phyloP scores from a whole-genome alignment of 1,140 invertebrate species.

The Mycetomoellerius zeteki region DNA sequence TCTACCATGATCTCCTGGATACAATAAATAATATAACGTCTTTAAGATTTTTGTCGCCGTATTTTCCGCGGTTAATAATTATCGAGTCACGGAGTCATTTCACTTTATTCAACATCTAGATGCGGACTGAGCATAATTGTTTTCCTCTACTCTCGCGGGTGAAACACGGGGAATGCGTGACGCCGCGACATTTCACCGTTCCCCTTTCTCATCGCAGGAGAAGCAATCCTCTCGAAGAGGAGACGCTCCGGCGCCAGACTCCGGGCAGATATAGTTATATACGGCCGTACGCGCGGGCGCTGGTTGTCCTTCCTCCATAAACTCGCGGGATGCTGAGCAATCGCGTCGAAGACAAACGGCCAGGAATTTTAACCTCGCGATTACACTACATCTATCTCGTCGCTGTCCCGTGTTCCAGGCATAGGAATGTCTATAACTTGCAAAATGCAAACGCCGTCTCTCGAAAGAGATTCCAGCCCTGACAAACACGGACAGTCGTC shows the following conservation, averaged over 20 bases:
- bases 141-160: slow-evolving; percentile 34
- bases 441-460: slow-evolving; percentile 38
- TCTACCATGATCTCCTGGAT: background rate
- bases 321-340: slow-evolving; percentile 52
- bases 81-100: background rate
- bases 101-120: slow-evolving; percentile 3
- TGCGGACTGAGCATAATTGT: slow-evolving; percentile 41
- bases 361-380: slow-evolving; percentile 52
- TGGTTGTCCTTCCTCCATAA: slow-evolving; percentile 47
- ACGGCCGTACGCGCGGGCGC: slow-evolving; percentile 3
- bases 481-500: background rate
- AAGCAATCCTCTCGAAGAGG: slow-evolving; percentile 69
- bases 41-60: background rate
- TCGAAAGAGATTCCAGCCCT: background rate
- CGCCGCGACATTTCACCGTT: slow-evolving; percentile 35
- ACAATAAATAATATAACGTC: too few relatives aligned
- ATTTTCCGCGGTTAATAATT: background rate
- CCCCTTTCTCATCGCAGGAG: background rate
- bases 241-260: slow-evolving; percentile 82
- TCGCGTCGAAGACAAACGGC: slow-evolving; percentile 52
- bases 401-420: background rate
- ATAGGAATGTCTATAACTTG: slow-evolving; percentile 35
- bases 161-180: slow-evolving; percentile 45
- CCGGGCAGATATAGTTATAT: slow-evolving; percentile 49
- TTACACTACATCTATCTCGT: slow-evolving; percentile 56